Percentiles rank a stretch among this genome's conserved stretches.
phyloP scores from a whole-genome alignment of 1,140 invertebrate species.

The Luehdorfia chinensis region DNA sequence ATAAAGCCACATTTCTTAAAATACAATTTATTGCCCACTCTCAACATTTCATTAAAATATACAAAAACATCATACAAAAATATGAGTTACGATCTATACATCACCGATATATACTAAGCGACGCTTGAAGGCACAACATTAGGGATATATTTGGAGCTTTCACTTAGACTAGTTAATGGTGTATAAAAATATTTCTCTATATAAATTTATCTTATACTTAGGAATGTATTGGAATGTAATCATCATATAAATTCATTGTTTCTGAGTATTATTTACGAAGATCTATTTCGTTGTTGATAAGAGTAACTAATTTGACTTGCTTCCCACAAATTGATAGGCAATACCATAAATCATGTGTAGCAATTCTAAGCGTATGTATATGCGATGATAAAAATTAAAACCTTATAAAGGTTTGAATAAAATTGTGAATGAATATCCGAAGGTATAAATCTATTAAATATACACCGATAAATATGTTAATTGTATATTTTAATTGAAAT shows the following conservation, averaged over 20 bases:
- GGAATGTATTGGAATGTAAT: constrained; percentile 37
- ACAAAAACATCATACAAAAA: constrained; percentile 37
- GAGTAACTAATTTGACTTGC: no score
- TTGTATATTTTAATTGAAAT: no score
- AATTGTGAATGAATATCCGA: no score
- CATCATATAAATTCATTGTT: constrained; percentile 12
- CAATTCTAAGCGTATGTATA: no score
- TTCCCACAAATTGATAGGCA: no score
- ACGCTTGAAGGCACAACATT: constrained; percentile 23
- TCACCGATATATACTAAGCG: no score
- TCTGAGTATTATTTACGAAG: constrained; percentile 18
- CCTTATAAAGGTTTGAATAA: no score
- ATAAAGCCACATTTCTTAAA: constrained; percentile 29
- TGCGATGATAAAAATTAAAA: no score
- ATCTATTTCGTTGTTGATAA: neutral
- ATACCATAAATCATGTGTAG: no score
- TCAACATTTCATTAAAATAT: constrained; percentile 54
- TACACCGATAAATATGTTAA: no score
- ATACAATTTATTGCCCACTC: constrained; percentile 50
- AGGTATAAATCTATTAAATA: no score
- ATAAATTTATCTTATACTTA: constrained; percentile 8
- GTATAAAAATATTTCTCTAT: constrained; percentile 6
- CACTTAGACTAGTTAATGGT: constrained; percentile 3
- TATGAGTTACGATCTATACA: constrained; percentile 23
- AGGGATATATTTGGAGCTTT: no score